Conservation (phyloP, 1,140 invertebrate species). For the Brachionus rubens region DNA sequence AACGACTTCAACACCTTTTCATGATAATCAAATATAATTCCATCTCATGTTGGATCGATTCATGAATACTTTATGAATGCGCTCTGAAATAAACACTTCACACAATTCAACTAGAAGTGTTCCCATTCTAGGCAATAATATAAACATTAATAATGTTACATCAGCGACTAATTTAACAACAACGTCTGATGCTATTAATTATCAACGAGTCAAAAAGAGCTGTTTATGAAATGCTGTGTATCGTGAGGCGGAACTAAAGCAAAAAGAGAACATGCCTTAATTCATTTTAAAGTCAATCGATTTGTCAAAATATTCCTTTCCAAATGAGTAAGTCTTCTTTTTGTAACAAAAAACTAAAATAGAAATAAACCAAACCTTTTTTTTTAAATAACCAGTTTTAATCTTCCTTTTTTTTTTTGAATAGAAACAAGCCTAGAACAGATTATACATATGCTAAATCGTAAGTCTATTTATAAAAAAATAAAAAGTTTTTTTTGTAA, state of each 20-base stretch:
- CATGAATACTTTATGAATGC: slow-evolving; percentile 31
- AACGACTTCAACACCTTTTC: neutral
- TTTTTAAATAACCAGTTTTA: neutral
- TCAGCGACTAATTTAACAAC: neutral
- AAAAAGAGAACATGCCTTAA: slow-evolving; percentile 40
- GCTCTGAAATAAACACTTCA: slow-evolving; percentile 4
- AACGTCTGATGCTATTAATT: neutral
- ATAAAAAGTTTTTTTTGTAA: neutral
- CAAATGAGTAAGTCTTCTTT: slow-evolving; percentile 35
- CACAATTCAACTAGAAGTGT: neutral
- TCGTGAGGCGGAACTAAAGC: neutral
- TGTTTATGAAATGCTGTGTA: too few relatives aligned
- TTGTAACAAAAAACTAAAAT: too few relatives aligned
- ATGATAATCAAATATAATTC: neutral
- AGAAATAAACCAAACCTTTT: too few relatives aligned
- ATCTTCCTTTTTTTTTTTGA: neutral
- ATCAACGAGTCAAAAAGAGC: slow-evolving; percentile 8
- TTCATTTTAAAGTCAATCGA: slow-evolving; percentile 26
- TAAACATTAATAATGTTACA: slow-evolving; percentile 15
- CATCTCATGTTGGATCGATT: slow-evolving; percentile 8
- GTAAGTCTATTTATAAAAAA: too few relatives aligned
- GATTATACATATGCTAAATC: slow-evolving; percentile 45
- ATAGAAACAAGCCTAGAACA: slow-evolving; percentile 25
- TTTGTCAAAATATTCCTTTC: slow-evolving; percentile 37
- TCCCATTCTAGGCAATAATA: slow-evolving; percentile 6